Evolutionary conservation across 2,113 vertebrate genomes (phyloP).

Genomic region (Heterochromis multidens): DNA sequence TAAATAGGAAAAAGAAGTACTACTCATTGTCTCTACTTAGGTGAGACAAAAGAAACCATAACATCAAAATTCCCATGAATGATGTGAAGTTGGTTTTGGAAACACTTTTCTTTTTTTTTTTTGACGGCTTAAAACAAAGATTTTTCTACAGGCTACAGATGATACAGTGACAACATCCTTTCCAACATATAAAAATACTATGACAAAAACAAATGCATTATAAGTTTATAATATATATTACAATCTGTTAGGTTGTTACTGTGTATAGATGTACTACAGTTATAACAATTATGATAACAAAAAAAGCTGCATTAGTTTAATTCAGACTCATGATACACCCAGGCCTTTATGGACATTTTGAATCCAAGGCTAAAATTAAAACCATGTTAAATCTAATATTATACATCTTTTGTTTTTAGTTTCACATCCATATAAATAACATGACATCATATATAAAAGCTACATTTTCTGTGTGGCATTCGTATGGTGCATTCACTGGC

Average conservation of each 20-base stretch:
- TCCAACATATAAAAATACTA: conserved; percentile 93
- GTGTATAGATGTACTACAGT: conserved; percentile 76
- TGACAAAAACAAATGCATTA: conserved; percentile 86
- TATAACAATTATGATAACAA: conserved; percentile 9
- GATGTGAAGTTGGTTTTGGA: background rate
- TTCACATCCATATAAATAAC: conserved; percentile 54
- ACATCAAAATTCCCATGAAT: conserved; percentile 11
- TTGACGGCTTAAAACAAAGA: background rate
- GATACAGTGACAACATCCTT: conserved; percentile 52
- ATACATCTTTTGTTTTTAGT: conserved; percentile 33
- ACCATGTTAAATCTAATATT: conserved; percentile 43
- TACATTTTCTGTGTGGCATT: conserved; percentile 10
- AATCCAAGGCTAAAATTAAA: background rate
- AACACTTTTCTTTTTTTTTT: background rate
- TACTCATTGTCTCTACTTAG: background rate
- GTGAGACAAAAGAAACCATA: background rate
- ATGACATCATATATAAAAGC: conserved; percentile 48
- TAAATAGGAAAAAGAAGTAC: conserved; percentile 56
- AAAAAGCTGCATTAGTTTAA: conserved; percentile 50
- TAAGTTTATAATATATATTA: conserved; percentile 85
- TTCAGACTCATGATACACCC: conserved; percentile 8
- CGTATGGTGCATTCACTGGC: conserved; percentile 6
- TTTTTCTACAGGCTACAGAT: conserved; percentile 31
- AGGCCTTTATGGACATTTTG: background rate
- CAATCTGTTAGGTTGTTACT: conserved; percentile 88